Conservation (phyloP, 2,888 invertebrate genomes). For the Gortyna flavago region DNA sequence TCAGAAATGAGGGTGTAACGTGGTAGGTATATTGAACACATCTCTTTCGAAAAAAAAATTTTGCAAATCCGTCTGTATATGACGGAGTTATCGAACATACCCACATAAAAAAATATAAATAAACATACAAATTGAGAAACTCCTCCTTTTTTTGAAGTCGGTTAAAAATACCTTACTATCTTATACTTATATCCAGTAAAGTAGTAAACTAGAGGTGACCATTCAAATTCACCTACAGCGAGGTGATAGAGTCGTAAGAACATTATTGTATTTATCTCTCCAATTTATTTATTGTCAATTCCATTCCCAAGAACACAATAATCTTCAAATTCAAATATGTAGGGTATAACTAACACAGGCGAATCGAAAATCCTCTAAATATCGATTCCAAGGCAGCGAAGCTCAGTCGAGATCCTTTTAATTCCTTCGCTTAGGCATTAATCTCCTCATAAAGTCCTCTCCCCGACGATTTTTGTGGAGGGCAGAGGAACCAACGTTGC, state of each 20-base stretch:
- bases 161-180: background rate
- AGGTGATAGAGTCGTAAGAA: background rate
- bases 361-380: slow-evolving; percentile 59
- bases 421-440: slow-evolving; percentile 78
- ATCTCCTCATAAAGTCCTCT: slow-evolving; percentile 76
- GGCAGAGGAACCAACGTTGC: slow-evolving; percentile 64
- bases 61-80: too few species aligned
- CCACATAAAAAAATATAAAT: too few species aligned
- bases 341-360: slow-evolving; percentile 45
- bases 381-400: slow-evolving; percentile 60
- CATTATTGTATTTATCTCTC: background rate
- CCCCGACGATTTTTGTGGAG: slow-evolving; percentile 70
- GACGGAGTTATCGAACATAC: too few species aligned
- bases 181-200: background rate
- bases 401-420: slow-evolving; percentile 72
- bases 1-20: too few species aligned
- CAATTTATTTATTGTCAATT: slow-evolving; percentile 14
- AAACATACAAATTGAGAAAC: too few species aligned
- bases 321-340: slow-evolving; percentile 49
- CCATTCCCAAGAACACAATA: slow-evolving; percentile 34
- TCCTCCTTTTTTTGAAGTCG: too few species aligned
- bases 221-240: background rate
- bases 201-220: background rate
- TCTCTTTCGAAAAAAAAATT: too few species aligned
- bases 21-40: too few species aligned